Evolutionary conservation across 2,888 invertebrate genomes (phyloP), one percentile per base, ranked within the genome.

Genomic region (Palloptera scutellata): DNA sequence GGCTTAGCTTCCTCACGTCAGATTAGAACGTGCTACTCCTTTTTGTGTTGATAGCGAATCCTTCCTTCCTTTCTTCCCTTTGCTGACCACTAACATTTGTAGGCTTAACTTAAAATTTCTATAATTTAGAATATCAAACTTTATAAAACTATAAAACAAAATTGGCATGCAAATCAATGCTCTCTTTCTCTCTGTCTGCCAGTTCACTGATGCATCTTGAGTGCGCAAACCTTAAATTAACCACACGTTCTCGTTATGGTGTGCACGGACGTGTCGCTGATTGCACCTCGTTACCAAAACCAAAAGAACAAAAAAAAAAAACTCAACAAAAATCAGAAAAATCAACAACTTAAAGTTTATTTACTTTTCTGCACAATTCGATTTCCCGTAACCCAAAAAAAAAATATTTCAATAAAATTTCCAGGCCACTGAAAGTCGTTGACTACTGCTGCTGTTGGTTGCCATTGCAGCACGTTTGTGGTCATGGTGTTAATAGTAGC

Each of bases 211-310:
- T 4, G 6, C 30, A 4, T 30, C 30, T 30, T 30, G 30, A 2
- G 30, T 6, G 4, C n/a, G 5, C 61, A 67, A 73, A 79, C 81
- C 81, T 74, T 76, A 81, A 81, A 81, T 81, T 81, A 81, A 75
- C 76, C 72, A 73, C 77, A 78, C 78, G 76, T 76, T 40, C 61
- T 51, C 68, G 64, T 66, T 69, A 61, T 67, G 69, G 64, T 60
- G 61, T 65, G 41, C 62, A 64, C 61, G 51, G 68, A 71, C 65
- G 69, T 73, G 73, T 64, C 64, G 69, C 69, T 72, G 67, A 43
- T 73, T 70, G 72, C 72, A 73, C 71, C 71, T 71, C 68, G 30
- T 69, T 71, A 70, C 65, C 30, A 30, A 30, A 30, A 30, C 2
- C 2, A 4, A 30, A 4, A 30, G 6, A 30, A 30, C 6, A 30